Evolutionary conservation across 2,113 vertebrate genomes (phyloP).

Genomic region (Dasyurus viverrinus): DNA sequence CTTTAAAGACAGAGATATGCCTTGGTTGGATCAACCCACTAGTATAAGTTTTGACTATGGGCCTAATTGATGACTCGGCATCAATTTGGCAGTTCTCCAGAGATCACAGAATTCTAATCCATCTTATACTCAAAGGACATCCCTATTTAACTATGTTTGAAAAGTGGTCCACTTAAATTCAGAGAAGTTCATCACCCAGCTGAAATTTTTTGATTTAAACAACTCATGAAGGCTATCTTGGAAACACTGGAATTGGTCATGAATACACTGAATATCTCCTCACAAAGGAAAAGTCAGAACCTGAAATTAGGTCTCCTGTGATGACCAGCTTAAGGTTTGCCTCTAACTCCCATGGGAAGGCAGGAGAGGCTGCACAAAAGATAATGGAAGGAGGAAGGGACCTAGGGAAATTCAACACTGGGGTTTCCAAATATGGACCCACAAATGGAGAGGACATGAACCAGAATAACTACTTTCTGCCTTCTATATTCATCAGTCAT

Average conservation of each 20-base stretch:
- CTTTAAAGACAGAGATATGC: not conserved
- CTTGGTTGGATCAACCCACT: not conserved
- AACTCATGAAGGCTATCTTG: not conserved
- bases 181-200: not conserved
- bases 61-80: not conserved
- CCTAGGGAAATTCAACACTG: not conserved
- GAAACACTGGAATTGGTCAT: not conserved
- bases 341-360: not conserved
- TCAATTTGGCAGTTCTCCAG: not conserved
- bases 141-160: not conserved
- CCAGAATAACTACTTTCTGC: not conserved
- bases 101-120: not conserved
- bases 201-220: not conserved
- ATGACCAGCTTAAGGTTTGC: not conserved
- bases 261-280: not conserved
- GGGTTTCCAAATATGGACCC: not conserved
- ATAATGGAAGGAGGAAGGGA: not conserved
- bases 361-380: not conserved
- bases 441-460: not conserved
- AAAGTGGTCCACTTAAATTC: not conserved
- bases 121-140: not conserved
- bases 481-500: not conserved
- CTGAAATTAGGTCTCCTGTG: not conserved
- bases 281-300: not conserved
- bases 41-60: not conserved